Evolutionary conservation across 2,888 invertebrate genomes (phyloP).

Genomic region (Clusia tigrina): DNA sequence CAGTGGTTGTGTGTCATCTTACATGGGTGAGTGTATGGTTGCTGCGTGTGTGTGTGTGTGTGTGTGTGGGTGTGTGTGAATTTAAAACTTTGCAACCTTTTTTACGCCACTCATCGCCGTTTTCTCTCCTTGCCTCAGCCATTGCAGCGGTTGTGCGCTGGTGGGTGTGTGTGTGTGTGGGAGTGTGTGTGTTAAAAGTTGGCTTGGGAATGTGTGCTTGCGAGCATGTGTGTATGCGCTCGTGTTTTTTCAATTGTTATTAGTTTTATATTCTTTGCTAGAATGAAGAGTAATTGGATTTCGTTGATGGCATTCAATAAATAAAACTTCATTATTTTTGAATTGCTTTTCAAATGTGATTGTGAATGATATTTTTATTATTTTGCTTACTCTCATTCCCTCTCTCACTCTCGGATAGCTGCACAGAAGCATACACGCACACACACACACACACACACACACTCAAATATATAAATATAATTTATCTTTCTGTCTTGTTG

Average conservation of each 20-base stretch:
- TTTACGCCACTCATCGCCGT: too few relatives aligned
- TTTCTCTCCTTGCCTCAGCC: too few relatives aligned
- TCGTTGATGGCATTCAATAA: constrained; percentile 39
- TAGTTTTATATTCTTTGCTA: constrained; percentile 43
- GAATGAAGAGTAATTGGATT: constrained; percentile 32
- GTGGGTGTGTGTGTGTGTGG: constrained; percentile 9
- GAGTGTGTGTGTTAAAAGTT: background rate
- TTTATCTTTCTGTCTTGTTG: background rate
- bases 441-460: constrained; percentile 1
- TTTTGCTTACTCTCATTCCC: too few relatives aligned
- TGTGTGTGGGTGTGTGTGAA: background rate
- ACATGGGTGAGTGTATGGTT: background rate
- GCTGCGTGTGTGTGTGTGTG: background rate
- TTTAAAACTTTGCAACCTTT: too few relatives aligned
- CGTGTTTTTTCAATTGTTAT: constrained; percentile 43
- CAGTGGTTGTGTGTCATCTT: background rate
- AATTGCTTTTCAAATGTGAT: constrained; percentile 37
- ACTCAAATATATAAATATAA: background rate
- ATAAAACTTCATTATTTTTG: constrained; percentile 39
- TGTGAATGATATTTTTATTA: background rate
- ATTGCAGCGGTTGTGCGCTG: background rate
- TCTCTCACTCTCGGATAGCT: too few relatives aligned
- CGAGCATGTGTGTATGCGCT: constrained; percentile 22
- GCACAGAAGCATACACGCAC: background rate
- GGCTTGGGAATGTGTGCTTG: too few relatives aligned